Evolutionary conservation across 2,113 vertebrate genomes (phyloP).

Genomic region (Lagopus muta): DNA sequence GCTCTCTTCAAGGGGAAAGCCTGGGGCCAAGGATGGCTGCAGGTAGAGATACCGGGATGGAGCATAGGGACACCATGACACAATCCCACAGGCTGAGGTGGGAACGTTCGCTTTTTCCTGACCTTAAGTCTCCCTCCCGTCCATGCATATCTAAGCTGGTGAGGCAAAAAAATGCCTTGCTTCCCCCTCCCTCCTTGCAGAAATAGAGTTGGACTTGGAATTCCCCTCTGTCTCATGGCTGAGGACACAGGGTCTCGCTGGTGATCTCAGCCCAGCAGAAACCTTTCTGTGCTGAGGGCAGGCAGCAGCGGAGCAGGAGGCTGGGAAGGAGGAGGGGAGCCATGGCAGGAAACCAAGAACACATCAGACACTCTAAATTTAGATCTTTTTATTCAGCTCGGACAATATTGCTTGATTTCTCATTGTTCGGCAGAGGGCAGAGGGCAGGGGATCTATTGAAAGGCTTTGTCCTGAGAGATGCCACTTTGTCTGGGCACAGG

Average conservation of each 20-base stretch:
- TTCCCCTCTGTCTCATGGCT: conserved; percentile 73
- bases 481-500: conserved; percentile 75
- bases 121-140: not conserved
- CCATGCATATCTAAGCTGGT: not conserved
- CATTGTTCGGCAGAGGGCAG: conserved; percentile 81
- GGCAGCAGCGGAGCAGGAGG: conserved; percentile 39
- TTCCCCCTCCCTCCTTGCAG: not conserved
- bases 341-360: conserved; percentile 80
- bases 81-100: not conserved
- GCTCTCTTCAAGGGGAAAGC: not conserved
- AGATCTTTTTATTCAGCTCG: conserved; percentile 78
- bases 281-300: conserved; percentile 56
- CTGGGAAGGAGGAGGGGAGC: conserved; percentile 65
- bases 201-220: conserved; percentile 70
- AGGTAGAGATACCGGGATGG: not conserved
- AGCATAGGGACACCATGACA: no score
- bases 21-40: not conserved
- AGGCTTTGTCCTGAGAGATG: conserved; percentile 75
- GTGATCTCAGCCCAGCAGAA: conserved; percentile 78
- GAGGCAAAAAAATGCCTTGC: not conserved
- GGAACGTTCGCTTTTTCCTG: not conserved
- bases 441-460: conserved; percentile 78
- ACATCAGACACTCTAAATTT: conserved; percentile 83
- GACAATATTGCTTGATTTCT: conserved; percentile 83
- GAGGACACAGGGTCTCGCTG: conserved; percentile 67